Conservation (phyloP, 2,888 invertebrate genomes). For the Xanthia icteritia region DNA sequence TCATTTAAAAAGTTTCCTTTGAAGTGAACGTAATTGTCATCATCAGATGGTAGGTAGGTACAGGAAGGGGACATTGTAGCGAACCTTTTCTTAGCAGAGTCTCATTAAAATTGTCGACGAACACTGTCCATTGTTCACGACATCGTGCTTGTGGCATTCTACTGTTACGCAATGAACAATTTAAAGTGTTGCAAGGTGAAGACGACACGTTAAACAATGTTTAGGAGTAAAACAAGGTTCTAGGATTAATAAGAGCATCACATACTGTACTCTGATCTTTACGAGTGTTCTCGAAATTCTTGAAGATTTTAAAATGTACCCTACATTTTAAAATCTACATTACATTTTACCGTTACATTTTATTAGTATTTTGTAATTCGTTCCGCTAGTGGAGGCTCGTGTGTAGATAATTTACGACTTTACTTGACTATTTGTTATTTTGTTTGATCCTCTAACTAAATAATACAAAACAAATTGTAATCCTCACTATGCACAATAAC, state of each 20-base stretch:
- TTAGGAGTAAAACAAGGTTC: constrained; percentile 29
- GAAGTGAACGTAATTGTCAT: constrained; percentile 44
- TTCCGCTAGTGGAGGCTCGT: neutral
- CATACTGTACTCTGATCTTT: neutral
- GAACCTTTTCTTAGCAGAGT: constrained; percentile 54
- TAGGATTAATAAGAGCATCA: neutral
- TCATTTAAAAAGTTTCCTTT: constrained; percentile 17
- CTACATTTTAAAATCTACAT: too few species aligned
- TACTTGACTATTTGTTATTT: neutral
- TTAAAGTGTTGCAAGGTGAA: constrained; percentile 51
- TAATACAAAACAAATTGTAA: neutral
- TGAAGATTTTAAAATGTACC: neutral
- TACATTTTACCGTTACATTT: neutral
- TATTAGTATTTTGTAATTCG: constrained; percentile 5
- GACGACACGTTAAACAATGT: constrained; percentile 27
- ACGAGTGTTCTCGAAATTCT: neutral
- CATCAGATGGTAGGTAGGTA: constrained; percentile 36
- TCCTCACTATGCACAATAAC: neutral
- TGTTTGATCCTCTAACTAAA: neutral
- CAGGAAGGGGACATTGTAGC: constrained; percentile 65
- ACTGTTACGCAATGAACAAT: constrained; percentile 63
- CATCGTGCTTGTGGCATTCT: constrained; percentile 65
- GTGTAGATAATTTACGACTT: too few species aligned
- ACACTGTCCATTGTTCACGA: constrained; percentile 55
- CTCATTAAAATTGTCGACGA: constrained; percentile 69